These are phyloP conservation scores for Amitus sp. DNA, from an alignment of 2,888 invertebrate genomes.

Conservation along the genomic window DNA sequence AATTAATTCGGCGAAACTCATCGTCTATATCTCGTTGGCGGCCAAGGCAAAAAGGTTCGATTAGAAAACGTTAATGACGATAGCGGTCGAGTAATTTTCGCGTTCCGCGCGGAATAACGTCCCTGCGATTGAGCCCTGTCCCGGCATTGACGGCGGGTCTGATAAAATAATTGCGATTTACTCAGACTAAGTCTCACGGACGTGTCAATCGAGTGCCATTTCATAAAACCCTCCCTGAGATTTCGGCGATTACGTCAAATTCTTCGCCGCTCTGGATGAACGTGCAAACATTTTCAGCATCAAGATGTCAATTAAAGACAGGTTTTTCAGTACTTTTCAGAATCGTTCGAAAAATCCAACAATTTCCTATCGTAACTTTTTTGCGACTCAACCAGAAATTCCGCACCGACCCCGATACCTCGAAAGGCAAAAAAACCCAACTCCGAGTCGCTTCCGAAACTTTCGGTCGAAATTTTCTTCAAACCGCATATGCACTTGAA, in stretches of 20 bases:
- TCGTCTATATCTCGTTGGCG: conserved; percentile 39
- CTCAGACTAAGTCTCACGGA: conserved; percentile 21
- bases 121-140: conserved; percentile 12
- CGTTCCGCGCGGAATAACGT: conserved; percentile 23
- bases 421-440: too few relatives aligned
- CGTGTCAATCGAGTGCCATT: conserved; percentile 18
- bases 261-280: conserved; percentile 15
- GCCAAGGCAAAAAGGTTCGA: conserved; percentile 31
- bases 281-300: conserved; percentile 28
- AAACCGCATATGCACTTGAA: too few relatives aligned
- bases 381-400: too few relatives aligned
- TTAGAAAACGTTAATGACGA: conserved; percentile 35
- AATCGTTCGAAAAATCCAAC: too few relatives aligned
- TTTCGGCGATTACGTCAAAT: conserved; percentile 26
- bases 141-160: conserved; percentile 15
- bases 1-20: conserved; percentile 49
- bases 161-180: conserved; percentile 29
- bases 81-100: conserved; percentile 23
- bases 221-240: conserved; percentile 22
- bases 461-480: too few relatives aligned
- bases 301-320: conserved; percentile 14
- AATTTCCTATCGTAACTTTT: too few relatives aligned
- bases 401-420: too few relatives aligned
- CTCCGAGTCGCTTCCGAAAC: too few relatives aligned
- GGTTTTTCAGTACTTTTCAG: not conserved